These are phyloP conservation scores for Macrochelys suwanniensis DNA, from an alignment of 2,797 vertebrate species.

Conservation along the genomic window DNA sequence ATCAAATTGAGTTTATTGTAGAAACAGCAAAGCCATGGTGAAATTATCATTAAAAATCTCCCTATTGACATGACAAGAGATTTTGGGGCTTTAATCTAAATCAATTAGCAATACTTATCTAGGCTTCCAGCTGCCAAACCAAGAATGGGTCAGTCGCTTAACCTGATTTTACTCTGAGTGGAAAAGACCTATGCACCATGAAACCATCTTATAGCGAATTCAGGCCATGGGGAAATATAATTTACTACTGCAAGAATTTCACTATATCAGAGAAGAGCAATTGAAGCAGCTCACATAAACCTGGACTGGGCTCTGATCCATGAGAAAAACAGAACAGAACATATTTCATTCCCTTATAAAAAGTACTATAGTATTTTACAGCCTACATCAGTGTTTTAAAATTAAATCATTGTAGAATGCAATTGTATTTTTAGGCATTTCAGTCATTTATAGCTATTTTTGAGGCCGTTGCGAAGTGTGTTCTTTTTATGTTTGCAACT, in stretches of 20 bases:
- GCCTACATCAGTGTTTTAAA: neutral
- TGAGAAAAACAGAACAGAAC: neutral
- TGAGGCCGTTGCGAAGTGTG: conserved; percentile 4
- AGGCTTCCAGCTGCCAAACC: neutral
- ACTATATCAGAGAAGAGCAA: neutral
- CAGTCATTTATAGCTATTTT: neutral
- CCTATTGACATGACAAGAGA: neutral
- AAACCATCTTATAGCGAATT: conserved; percentile 7
- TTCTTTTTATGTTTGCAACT: neutral
- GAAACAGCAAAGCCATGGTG: conserved; percentile 10
- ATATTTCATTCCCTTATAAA: neutral
- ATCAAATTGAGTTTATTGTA: neutral
- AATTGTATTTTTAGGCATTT: conserved; percentile 4
- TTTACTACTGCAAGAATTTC: neutral
- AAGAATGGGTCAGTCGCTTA: neutral
- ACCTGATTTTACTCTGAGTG: neutral
- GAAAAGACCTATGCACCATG: neutral
- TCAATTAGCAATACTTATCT: neutral
- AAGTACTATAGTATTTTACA: neutral
- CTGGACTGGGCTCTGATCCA: neutral
- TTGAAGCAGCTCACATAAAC: accelerated
- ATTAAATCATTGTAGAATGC: neutral
- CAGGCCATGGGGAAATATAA: neutral
- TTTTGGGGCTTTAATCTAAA: neutral
- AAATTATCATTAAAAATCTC: conserved; percentile 5